Conservation (phyloP, 2,113 vertebrate species). For the Phalacrocorax pelagicus region DNA sequence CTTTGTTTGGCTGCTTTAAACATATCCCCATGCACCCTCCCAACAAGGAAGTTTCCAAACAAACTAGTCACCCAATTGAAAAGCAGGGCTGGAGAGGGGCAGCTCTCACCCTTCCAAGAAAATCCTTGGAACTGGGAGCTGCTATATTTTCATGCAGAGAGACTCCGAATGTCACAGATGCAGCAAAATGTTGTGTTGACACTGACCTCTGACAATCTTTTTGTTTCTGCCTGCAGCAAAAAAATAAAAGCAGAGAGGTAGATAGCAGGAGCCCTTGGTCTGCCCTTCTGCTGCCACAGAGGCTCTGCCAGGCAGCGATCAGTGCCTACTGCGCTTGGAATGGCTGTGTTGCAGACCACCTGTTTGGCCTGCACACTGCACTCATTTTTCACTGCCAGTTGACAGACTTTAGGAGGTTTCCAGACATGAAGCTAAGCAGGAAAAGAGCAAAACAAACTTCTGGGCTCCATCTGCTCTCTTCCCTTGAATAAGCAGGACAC, state of each 20-base stretch:
- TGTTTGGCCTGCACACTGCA: not conserved
- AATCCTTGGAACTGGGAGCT: not conserved
- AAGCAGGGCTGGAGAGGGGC: not conserved
- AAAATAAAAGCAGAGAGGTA: not conserved
- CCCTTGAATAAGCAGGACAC: not conserved
- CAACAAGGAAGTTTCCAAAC: not conserved
- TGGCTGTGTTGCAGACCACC: not conserved
- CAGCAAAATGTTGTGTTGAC: not conserved
- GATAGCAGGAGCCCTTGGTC: not conserved
- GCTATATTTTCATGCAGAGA: not conserved
- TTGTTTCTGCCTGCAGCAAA: not conserved
- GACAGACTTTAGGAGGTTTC: not conserved
- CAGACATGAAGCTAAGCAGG: not conserved
- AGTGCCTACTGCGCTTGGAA: not conserved
- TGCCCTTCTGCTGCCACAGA: not conserved
- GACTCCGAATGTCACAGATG: not conserved
- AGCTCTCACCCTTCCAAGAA: not conserved
- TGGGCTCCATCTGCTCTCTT: not conserved
- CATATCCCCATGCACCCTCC: not conserved
- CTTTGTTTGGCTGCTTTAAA: not conserved
- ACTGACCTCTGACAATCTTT: not conserved
- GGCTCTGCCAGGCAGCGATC: not conserved
- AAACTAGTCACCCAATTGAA: not conserved
- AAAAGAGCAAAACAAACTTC: not conserved
- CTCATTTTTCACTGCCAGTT: not conserved